Evolutionary conservation across 1,140 invertebrate genomes (phyloP).

Genomic region (Ganaspis sp.): DNA sequence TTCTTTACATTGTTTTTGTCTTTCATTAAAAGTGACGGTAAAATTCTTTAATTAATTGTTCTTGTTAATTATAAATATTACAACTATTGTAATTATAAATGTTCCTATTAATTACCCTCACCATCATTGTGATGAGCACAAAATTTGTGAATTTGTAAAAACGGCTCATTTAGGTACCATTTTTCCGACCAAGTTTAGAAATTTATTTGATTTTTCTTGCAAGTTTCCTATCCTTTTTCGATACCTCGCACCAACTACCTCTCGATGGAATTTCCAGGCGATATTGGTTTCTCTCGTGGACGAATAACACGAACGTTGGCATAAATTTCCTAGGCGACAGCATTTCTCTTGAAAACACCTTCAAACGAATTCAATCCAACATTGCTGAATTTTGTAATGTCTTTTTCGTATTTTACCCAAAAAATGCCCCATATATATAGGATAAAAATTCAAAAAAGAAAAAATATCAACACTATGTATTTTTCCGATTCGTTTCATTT

Average conservation of each 20-base stretch:
- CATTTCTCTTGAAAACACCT: slow-evolving; percentile 2
- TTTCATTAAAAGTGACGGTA: no score
- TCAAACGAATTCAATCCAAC: not conserved
- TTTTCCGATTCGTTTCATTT: not conserved
- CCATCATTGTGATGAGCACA: no score
- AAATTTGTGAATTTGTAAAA: no score
- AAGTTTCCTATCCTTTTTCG: not conserved
- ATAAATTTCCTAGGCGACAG: not conserved
- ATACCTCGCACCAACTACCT: not conserved
- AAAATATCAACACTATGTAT: not conserved
- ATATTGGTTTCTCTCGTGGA: slow-evolving; percentile 19
- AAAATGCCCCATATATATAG: not conserved
- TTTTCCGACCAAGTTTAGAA: not conserved
- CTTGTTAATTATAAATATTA: no score
- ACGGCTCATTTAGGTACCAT: no score
- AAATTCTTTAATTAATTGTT: no score
- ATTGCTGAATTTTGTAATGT: not conserved
- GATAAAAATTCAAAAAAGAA: not conserved
- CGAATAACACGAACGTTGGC: slow-evolving; percentile 1
- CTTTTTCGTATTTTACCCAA: not conserved
- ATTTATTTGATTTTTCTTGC: not conserved
- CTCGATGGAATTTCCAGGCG: not conserved
- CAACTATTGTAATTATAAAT: no score
- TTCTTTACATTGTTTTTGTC: no score
- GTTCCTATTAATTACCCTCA: no score